Evolutionary conservation across 2,113 vertebrate genomes (phyloP).

Genomic region (Gnathonemus echidnorhynchus): DNA sequence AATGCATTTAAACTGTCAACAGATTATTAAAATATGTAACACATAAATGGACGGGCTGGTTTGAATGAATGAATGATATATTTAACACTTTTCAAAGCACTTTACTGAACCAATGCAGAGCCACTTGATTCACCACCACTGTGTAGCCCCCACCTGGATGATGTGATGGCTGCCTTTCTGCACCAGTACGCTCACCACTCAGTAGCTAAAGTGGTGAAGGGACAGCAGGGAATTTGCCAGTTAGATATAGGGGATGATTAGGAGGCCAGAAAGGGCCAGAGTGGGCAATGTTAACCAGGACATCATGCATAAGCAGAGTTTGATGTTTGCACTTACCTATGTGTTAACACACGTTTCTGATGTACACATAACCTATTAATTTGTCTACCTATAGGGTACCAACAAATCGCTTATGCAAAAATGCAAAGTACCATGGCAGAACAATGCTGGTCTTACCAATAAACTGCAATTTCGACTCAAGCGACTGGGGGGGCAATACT

Average conservation of each 20-base stretch:
- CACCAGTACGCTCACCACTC: not conserved
- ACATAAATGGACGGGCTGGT: not conserved
- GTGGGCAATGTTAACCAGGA: not conserved
- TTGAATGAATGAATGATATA: not conserved
- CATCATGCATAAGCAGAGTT: not conserved
- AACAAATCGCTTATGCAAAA: too few species aligned
- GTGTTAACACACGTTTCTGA: not conserved
- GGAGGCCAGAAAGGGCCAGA: not conserved
- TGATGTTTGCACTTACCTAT: not conserved
- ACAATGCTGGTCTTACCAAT: too few species aligned
- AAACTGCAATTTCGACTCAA: not conserved
- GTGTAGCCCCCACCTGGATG: not conserved
- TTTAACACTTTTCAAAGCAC: not conserved
- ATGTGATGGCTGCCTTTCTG: not conserved
- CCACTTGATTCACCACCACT: not conserved
- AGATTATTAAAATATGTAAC: not conserved
- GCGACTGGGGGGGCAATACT: not conserved
- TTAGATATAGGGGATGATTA: not conserved
- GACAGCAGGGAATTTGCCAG: not conserved
- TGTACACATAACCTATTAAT: not conserved
- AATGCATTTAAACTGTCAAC: not conserved
- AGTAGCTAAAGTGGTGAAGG: not conserved
- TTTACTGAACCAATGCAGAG: not conserved
- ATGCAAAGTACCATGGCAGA: too few species aligned
- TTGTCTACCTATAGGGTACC: not conserved